Evolutionary conservation across 2,113 vertebrate species (phyloP).

Genomic region (Sminthopsis crassicaudata): DNA sequence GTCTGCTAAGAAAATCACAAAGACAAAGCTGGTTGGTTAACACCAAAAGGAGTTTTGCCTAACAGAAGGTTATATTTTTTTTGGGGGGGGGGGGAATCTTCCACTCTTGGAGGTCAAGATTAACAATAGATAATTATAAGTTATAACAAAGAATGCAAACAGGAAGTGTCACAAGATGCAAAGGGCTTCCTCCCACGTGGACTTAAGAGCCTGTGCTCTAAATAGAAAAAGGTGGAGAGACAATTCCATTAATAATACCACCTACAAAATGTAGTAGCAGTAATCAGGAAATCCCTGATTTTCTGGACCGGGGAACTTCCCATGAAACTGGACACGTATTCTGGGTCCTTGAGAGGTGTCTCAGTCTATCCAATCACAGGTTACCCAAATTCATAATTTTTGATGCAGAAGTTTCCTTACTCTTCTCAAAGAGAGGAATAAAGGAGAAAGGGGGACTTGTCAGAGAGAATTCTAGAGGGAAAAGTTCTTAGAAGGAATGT

Average conservation of each 20-base stretch:
- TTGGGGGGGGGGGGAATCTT: background rate
- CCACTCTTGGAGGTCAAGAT: background rate
- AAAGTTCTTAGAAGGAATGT: background rate
- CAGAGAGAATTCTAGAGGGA: background rate
- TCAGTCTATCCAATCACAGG: background rate
- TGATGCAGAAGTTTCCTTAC: background rate
- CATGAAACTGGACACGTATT: background rate
- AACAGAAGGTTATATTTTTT: background rate
- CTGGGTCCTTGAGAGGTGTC: background rate
- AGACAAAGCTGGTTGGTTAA: background rate
- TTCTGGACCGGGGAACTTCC: background rate
- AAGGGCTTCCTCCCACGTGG: background rate
- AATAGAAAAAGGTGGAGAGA: background rate
- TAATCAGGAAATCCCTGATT: background rate
- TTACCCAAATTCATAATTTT: background rate
- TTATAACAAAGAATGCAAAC: slow-evolving; percentile 2
- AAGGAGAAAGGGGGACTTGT: background rate
- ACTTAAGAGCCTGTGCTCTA: background rate
- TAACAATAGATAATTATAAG: background rate
- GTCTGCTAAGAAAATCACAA: slow-evolving; percentile 34
- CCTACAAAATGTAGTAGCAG: background rate
- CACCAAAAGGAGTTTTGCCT: slow-evolving; percentile 1
- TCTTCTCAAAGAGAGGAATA: background rate
- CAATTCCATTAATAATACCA: background rate
- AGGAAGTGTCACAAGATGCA: background rate